Base-by-base conservation (phyloP, 2,113 vertebrate genomes). In the Boulengerochromis microlepis region DNA sequence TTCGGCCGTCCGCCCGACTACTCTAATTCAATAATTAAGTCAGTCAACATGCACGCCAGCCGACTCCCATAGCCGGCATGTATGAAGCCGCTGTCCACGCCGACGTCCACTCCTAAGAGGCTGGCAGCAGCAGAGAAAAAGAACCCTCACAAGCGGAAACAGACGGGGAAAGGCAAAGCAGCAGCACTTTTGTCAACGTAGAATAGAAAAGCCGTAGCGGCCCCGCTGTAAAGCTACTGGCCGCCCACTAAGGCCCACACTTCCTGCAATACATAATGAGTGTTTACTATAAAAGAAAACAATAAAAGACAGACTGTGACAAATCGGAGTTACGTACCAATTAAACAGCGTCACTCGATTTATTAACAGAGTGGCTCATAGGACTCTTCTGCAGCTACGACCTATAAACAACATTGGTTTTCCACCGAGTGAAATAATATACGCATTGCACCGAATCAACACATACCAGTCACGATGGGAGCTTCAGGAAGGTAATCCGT, bases 11-110 rank as follows among this genome's bases (percentile, higher is more conserved):
- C 6, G 0, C 11, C 52, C 2, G 1, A 56, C 6, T 56, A 56
- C 53, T 56, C 53, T 22, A 54, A 0, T 54, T 13, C 53, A 56
- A 54, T 54, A 54, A 56, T 24, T 56, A 7, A 24, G n/a, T 56
- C 22, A 3, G 11, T 24, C 53, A 56, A 56, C 11, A 8, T 24
- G 11, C 11, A 56, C 2, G 2, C 53, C 53, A 1, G 53, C 11
- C 2, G 0, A 56, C 4, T 13, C 53, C 11, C 53, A 13, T n/a
- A n/a, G 50, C 18, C 47, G 2, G 8, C 50, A 53, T 0, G 52
- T 11, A 53, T 53, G 52, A 53, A 53, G 19, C 52, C 3, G 1
- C 19, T 53, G 50, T n/a, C 50, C 50, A 52, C 8, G 8, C 2
- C 9, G 5, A n/a, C 50, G 50, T 53, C 50, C 19, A 53, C 19